Percentiles rank a stretch among this genome's conserved stretches.
Conservation (phyloP, 2,888 invertebrate species). For the Melangyna quadrimaculata region DNA sequence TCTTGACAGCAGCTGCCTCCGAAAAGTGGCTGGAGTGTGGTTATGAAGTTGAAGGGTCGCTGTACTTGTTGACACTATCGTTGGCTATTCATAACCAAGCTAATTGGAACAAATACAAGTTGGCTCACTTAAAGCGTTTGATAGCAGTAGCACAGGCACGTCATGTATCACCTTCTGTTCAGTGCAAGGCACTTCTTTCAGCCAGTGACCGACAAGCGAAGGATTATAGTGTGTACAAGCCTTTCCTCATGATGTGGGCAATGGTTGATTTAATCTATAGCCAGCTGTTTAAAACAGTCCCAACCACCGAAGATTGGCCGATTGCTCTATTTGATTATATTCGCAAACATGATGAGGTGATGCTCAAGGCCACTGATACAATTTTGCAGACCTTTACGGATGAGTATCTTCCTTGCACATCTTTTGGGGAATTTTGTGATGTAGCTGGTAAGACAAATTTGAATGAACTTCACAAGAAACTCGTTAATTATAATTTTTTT, state of each 20-base stretch:
- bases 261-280: slow-evolving; percentile 92
- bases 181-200: slow-evolving; percentile 82
- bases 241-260: slow-evolving; percentile 91
- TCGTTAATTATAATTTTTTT: neutral
- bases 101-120: slow-evolving; percentile 88
- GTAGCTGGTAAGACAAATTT: slow-evolving; percentile 85
- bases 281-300: slow-evolving; percentile 92
- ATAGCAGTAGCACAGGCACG: slow-evolving; percentile 90
- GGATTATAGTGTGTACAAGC: slow-evolving; percentile 92
- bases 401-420: slow-evolving; percentile 93
- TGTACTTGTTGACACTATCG: slow-evolving; percentile 93
- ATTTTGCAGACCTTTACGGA: slow-evolving; percentile 91
- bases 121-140: slow-evolving; percentile 89
- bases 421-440: slow-evolving; percentile 96
- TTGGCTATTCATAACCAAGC: slow-evolving; percentile 89
- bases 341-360: slow-evolving; percentile 94
- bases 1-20: slow-evolving; percentile 85
- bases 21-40: slow-evolving; percentile 89
- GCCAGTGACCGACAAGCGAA: slow-evolving; percentile 82
- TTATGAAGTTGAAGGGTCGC: slow-evolving; percentile 94
- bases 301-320: slow-evolving; percentile 93
- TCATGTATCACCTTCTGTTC: slow-evolving; percentile 84
- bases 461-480: neutral
- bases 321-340: slow-evolving; percentile 94
- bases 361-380: slow-evolving; percentile 93